Base-by-base conservation (phyloP, 2,113 vertebrate genomes). In the Cephalopholis sonnerati region DNA sequence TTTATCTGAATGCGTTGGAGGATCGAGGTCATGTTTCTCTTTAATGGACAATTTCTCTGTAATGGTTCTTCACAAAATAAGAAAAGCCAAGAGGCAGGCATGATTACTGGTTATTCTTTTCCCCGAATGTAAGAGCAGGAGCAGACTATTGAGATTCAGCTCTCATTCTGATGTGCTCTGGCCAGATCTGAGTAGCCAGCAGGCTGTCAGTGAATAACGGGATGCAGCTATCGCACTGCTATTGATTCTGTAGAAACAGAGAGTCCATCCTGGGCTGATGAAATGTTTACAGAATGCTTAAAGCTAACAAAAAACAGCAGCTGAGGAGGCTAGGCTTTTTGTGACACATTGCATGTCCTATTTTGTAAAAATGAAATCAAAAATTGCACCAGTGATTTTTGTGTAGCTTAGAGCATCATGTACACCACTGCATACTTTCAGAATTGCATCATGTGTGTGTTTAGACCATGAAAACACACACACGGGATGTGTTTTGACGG, bases 91-190 rank as follows among this genome's bases (percentile, higher is more conserved):
- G 36, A 76, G 79, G 63, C 39, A 87, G 58, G 64, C 53, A n/a
- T 88, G 74, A 74, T 77, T 77, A 62, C 62, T 66, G 51, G 62
- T 72, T 83, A 63, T 73, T 74, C 70, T 58, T 66, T 79, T 79
- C 50, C 68, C 20, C 58, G 24, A 29, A 57, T 73, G 27, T 87
- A 74, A 51, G 41, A 74, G 72, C 59, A 11, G 36, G 16, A 57
- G 25, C 55, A 59, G 32, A 44, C 63, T 57, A 84, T 84, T 79
- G 67, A 86, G 27, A 83, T 81, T 81, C 70, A 72, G 55, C 46
- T 69, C 50, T 59, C 61, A 84, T 66, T 58, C 62, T 76, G 65
- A 71, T 41, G 11, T 18, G 46, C 69, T 62, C 51, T 32, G 59
- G 70, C 59, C 74, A 61, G 57, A 84, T 65, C 39, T 29, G 29